phyloP scores from a whole-genome alignment of 2,113 vertebrate species.

The Procavia capensis region DNA sequence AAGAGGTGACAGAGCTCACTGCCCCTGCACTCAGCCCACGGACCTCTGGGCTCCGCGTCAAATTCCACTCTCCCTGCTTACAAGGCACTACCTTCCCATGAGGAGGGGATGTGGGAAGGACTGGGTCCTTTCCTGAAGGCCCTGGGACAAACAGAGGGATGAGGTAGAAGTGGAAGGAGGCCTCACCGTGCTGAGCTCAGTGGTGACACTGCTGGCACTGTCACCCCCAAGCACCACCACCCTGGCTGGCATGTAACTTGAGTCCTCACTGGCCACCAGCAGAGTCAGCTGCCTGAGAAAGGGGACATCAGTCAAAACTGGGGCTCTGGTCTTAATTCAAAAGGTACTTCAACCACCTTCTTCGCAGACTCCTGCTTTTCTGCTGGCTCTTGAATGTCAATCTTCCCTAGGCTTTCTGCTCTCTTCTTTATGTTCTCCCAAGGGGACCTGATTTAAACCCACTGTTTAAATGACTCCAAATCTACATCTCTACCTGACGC shows the following conservation, averaged over 20 bases:
- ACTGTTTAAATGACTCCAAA: background rate
- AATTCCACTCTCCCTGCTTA: background rate
- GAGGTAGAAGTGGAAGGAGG: background rate
- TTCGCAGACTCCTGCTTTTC: background rate
- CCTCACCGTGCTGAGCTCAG: conserved; percentile 94
- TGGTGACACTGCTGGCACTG: conserved; percentile 89
- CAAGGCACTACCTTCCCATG: background rate
- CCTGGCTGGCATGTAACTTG: conserved; percentile 97
- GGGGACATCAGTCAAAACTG: background rate
- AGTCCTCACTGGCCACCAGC: conserved; percentile 96
- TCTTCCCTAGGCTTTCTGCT: background rate
- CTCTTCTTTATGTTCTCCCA: background rate
- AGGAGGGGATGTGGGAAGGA: background rate
- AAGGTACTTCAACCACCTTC: background rate
- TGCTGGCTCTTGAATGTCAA: background rate
- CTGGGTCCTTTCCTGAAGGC: background rate
- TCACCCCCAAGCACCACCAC: conserved; percentile 95
- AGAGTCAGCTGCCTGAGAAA: conserved; percentile 92
- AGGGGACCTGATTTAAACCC: background rate
- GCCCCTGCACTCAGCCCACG: background rate
- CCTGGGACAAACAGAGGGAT: background rate
- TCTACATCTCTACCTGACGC: background rate
- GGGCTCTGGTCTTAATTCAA: background rate
- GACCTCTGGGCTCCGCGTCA: background rate
- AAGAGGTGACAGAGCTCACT: background rate